Evolutionary conservation across 92 coral and sea anemone genomes (phyloP), one percentile per base, ranked within the genome.

Genomic region (Anthopleura xanthogrammica): DNA sequence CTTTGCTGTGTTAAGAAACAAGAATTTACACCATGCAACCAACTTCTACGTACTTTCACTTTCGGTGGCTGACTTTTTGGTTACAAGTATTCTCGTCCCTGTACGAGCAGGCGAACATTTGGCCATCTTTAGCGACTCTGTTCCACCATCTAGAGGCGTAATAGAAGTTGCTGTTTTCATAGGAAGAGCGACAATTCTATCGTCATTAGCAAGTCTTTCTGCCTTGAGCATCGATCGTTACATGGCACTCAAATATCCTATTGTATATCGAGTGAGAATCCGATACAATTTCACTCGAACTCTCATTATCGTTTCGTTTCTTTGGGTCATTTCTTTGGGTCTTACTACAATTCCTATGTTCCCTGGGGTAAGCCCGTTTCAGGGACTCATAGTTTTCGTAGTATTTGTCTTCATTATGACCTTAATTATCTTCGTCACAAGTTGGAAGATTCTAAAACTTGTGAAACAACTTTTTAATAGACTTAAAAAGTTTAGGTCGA

Each of bases 21-120:
- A 66, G 65, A 77, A 72, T 10, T 81, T 89, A 1, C 92, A 89
- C 70, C 81, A 80, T 68, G 89, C 92, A 7, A 88, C 92, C 5
- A 82, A 89, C 50, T 86, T 82, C 75, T 89, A 78, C 74, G 88
- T 89, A 5, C 81, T 89, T 19, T 82, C 92, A 14, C 48, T 89
- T 10, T 55, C 90, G 36, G 16, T 83, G 29, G 92, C 92, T 2
- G 92, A 89, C 43, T 78, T 86, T 36, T 52, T 89, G 36, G 89
- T 89, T 0, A 86, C 90, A 7, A 84, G 87, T 66, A 76, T 89
- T 3, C 79, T 89, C 2, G 92, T 89, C 11, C 92, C 92, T 60
- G 88, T 86, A 58, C 41, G 92, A 75, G 92, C 90, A 12, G 88
- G 83, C 16, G 87, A 89, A 43, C 92, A 89, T 70, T 52, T 89